phyloP scores from a whole-genome alignment of 2,113 vertebrate genomes.

The Nerophis lumbriciformis region DNA sequence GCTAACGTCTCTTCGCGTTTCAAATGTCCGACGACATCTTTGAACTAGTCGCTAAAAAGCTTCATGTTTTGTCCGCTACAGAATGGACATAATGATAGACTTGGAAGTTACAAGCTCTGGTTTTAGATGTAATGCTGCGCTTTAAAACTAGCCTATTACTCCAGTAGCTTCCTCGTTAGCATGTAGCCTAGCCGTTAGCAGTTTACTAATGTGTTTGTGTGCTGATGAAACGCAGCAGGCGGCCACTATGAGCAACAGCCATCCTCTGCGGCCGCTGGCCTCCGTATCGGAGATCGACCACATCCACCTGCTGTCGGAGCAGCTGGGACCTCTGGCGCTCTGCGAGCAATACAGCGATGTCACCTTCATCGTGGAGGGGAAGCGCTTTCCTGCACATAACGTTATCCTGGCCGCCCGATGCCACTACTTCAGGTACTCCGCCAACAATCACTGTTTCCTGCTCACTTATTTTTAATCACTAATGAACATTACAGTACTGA shows the following conservation, averaged over 20 bases:
- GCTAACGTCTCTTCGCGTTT: background rate
- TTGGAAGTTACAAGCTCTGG: background rate
- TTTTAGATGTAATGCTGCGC: background rate
- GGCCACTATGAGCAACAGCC: constrained; percentile 92
- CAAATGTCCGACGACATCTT: background rate
- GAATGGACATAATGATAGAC: background rate
- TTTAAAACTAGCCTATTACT: background rate
- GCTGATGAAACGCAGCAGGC: constrained; percentile 63
- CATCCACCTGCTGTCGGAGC: constrained; percentile 94
- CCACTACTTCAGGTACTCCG: constrained; percentile 89
- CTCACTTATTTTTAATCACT: background rate
- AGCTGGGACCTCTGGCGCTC: constrained; percentile 89
- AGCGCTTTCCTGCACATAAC: constrained; percentile 89
- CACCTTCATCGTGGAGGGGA: constrained; percentile 95
- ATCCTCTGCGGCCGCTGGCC: constrained; percentile 85
- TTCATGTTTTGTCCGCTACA: background rate
- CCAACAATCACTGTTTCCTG: background rate
- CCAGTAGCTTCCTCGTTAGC: background rate
- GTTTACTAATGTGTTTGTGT: background rate
- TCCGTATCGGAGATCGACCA: constrained; percentile 95
- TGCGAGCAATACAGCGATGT: constrained; percentile 95
- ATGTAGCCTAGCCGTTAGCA: background rate
- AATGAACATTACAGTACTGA: no score
- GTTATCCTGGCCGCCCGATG: constrained; percentile 95
- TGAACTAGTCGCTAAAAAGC: background rate